Percentiles rank a stretch among this genome's conserved stretches.
phyloP scores from a whole-genome alignment of 2,113 vertebrate species.

The Cervus canadensis region DNA sequence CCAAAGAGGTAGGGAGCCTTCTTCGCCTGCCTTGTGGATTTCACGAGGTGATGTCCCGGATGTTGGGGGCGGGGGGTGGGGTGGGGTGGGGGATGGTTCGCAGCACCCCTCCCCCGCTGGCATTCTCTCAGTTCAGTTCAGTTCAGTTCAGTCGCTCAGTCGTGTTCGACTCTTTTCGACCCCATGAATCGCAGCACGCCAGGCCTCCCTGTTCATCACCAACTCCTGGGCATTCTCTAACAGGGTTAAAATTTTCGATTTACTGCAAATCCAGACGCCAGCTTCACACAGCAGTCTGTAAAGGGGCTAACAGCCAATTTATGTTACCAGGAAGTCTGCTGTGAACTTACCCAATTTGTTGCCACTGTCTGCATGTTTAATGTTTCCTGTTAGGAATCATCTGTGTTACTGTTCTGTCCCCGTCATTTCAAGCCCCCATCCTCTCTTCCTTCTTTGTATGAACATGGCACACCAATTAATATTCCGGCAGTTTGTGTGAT shows the following conservation, averaged over 20 bases:
- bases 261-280: not conserved
- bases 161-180: too few relatives aligned
- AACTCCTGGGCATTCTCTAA: fast-evolving
- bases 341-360: not conserved
- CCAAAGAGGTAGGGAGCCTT: fast-evolving
- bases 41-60: not conserved
- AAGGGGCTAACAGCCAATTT: not conserved
- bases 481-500: not conserved
- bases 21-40: not conserved
- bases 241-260: not conserved
- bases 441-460: not conserved
- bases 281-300: not conserved
- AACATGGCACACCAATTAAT: not conserved
- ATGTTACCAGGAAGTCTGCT: not conserved
- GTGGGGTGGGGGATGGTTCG: not conserved
- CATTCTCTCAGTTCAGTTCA: too few relatives aligned
- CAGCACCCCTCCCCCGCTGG: too few relatives aligned
- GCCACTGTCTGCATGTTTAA: not conserved
- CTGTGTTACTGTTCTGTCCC: not conserved
- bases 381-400: not conserved
- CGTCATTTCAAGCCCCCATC: not conserved
- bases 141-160: too few relatives aligned
- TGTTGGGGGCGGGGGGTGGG: too few relatives aligned
- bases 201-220: too few relatives aligned
- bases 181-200: too few relatives aligned